phyloP scores from a whole-genome alignment of 2,888 invertebrate species.

The Auanema sp. region DNA sequence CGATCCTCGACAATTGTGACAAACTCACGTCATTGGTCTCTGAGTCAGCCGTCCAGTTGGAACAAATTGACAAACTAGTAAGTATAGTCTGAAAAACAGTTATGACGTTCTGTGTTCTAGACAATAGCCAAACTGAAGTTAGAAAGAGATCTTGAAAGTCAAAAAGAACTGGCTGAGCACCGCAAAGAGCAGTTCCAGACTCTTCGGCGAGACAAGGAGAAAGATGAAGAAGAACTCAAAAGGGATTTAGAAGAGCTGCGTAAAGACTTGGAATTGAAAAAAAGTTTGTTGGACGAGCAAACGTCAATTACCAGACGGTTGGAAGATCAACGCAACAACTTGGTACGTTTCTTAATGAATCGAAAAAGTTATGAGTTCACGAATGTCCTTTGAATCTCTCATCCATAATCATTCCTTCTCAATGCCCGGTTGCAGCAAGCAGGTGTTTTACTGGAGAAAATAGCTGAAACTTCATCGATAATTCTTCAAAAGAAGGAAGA shows the following conservation, averaged over 20 bases:
- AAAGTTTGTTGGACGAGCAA: constrained; percentile 31
- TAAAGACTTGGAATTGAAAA: constrained; percentile 27
- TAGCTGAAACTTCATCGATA: constrained; percentile 20
- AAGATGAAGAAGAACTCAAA: constrained; percentile 32
- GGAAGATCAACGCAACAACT: constrained; percentile 24
- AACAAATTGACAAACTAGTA: background rate
- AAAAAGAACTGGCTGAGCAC: constrained; percentile 40
- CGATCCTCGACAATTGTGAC: too few relatives aligned
- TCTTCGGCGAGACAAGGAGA: constrained; percentile 16
- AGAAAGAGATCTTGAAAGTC: constrained; percentile 33
- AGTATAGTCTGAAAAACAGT: background rate
- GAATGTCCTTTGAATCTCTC: too few relatives aligned
- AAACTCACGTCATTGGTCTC: too few relatives aligned
- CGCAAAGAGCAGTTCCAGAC: constrained; percentile 10
- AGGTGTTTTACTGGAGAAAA: constrained; percentile 23
- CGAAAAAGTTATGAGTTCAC: too few relatives aligned
- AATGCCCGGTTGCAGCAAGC: constrained; percentile 24
- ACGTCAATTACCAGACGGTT: constrained; percentile 26
- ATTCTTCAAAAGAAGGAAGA: constrained; percentile 1
- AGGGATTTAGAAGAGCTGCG: constrained; percentile 16
- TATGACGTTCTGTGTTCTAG: constrained; percentile 10
- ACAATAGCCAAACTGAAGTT: constrained; percentile 34
- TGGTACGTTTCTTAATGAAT: constrained; percentile 16
- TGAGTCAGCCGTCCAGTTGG: too few relatives aligned
- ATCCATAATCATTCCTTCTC: background rate